Base-by-base conservation (phyloP, 2,888 invertebrate genomes). In the Pantelozetes paolii region DNA sequence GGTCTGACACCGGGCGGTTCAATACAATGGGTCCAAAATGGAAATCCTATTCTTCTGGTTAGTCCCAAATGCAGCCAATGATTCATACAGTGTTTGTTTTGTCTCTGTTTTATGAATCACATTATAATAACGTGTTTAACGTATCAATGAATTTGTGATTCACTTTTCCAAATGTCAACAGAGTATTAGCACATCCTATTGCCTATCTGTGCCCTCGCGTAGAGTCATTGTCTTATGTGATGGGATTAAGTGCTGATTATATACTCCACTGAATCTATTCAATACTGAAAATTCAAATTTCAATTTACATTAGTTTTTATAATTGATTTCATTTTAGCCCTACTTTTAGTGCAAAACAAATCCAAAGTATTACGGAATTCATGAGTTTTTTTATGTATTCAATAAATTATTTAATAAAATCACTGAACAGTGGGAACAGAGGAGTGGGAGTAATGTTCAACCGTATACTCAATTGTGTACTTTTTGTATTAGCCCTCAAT, bases 21-120 rank as follows among this genome's bases (percentile, higher is more conserved):
- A 30, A 75, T 79, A 23, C 78, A 78, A 69, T 79, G 78, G 78
- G 64, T 78, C 23, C 76, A 76, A 50, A 75, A 79, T 62, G 77
- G 77, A 2, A 72, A 76, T 26, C 77, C 78, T 5, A 76, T 79
- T 28, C 74, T 78, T 1, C 73, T 79, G 64, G 79, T 73, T 45
- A 74, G 71, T 54, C 15, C 36, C 36, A 36, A 45, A 45, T 9
- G 18, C 45, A 15, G 15, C 45, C 45, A 57, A 57, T 57, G 57
- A 57, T 13, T 57, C 28, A 57, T 13, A 28, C 15, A 57, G 15
- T 30, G 28, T 26, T 11, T 54, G 23, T 54, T 20, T 50, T 54
- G 54, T 54, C 54, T 23, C 28, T 11, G 11, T 26, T 26, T 69
- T 73, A 30, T 57, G 57, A 54, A 9, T 57, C 57, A 57, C 18